These are phyloP conservation scores for Microplitis deprimator DNA, from an alignment of 2,888 invertebrate genomes.

Conservation along the genomic window DNA sequence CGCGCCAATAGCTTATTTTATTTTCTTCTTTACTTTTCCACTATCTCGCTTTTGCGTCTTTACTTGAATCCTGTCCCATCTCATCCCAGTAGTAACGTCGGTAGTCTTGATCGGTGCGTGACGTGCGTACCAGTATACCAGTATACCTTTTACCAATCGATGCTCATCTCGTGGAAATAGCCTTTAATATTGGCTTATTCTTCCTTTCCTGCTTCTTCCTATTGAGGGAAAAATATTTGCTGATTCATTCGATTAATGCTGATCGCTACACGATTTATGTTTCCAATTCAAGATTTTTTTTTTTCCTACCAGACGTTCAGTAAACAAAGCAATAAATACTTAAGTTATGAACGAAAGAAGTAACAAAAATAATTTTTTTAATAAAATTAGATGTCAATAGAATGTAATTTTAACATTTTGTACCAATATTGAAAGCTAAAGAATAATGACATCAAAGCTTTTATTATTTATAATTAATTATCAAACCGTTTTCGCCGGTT, in stretches of 20 bases:
- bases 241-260: conserved; percentile 24
- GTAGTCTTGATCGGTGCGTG: conserved; percentile 38
- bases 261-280: conserved; percentile 20
- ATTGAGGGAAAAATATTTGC: conserved; percentile 20
- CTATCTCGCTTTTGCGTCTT: conserved; percentile 19
- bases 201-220: conserved; percentile 5
- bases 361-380: too few relatives aligned
- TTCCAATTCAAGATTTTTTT: conserved; percentile 23
- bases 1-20: conserved; percentile 27
- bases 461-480: too few relatives aligned
- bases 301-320: conserved; percentile 40
- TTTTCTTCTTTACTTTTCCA: conserved; percentile 18
- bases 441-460: too few relatives aligned
- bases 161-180: conserved; percentile 34
- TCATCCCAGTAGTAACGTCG: conserved; percentile 1
- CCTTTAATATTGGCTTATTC: conserved; percentile 21
- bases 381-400: too few relatives aligned
- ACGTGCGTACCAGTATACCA: conserved; percentile 32
- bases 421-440: too few relatives aligned
- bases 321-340: neutral
- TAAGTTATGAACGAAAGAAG: neutral
- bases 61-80: conserved; percentile 3
- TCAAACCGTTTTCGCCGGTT: neutral
- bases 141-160: conserved; percentile 26
- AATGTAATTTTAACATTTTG: too few relatives aligned